A percentile compares a stretch with the other conserved stretches of the same genome.
Conservation (phyloP, 2,113 vertebrate species). For the Haemorhous mexicanus region DNA sequence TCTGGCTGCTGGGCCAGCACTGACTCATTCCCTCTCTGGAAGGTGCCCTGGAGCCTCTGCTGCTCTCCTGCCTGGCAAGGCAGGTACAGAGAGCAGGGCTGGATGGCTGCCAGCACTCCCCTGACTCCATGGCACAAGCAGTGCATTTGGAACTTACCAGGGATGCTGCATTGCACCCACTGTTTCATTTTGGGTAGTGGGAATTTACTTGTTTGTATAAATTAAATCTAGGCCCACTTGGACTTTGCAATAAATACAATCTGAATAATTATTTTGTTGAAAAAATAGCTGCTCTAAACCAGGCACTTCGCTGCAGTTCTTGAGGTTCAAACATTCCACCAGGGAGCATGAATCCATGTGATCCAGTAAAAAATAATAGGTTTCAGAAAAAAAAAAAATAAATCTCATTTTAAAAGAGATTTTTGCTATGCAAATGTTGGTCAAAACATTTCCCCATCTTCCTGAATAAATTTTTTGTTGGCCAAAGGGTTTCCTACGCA, state of each 20-base stretch:
- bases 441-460: not conserved
- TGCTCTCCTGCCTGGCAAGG: not conserved
- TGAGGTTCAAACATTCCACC: not conserved
- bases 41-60: not conserved
- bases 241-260: not conserved
- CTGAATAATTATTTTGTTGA: not conserved
- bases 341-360: no score
- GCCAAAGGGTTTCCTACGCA: not conserved
- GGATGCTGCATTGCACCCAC: not conserved
- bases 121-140: accelerated
- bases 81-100: not conserved
- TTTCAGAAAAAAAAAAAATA: not conserved
- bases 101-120: not conserved
- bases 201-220: not conserved
- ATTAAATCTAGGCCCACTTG: not conserved
- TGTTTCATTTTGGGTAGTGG: not conserved
- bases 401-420: accelerated
- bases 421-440: not conserved
- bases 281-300: not conserved
- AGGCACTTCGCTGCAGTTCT: accelerated
- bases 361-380: not conserved
- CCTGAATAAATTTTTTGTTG: not conserved
- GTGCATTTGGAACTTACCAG: accelerated
- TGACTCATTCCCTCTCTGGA: not conserved
- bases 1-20: not conserved